A percentile compares a stretch with the other conserved stretches of the same genome.
These are phyloP conservation scores for Sebastes reedi DNA, from an alignment of 2,797 vertebrate genomes.

Conservation along the genomic window DNA sequence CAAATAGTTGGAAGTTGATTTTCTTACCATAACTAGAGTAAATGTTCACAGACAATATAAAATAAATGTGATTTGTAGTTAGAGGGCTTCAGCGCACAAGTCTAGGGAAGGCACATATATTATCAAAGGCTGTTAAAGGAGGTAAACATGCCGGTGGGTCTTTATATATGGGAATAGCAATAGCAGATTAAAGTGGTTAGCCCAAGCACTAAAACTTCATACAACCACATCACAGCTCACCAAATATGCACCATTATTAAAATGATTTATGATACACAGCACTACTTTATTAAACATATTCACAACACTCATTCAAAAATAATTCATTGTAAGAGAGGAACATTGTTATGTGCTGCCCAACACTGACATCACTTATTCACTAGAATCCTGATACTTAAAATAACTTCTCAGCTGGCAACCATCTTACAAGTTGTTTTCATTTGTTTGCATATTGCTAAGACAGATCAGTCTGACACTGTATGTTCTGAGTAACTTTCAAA, in stretches of 20 bases:
- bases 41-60: background rate
- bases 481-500: background rate
- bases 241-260: background rate
- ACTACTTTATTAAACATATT: background rate
- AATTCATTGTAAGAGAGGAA: background rate
- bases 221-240: background rate
- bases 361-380: background rate
- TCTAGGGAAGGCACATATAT: background rate
- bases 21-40: background rate
- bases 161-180: background rate
- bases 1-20: background rate
- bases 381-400: background rate
- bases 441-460: background rate
- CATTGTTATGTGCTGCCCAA: background rate
- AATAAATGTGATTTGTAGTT: background rate
- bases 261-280: background rate
- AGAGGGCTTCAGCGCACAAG: background rate
- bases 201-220: background rate
- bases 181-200: background rate
- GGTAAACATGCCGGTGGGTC: background rate
- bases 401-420: background rate
- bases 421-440: background rate
- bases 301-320: background rate
- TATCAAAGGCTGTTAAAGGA: background rate
- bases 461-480: background rate